phyloP scores from a whole-genome alignment of 2,797 vertebrate genomes.

The Caiman crocodilus region DNA sequence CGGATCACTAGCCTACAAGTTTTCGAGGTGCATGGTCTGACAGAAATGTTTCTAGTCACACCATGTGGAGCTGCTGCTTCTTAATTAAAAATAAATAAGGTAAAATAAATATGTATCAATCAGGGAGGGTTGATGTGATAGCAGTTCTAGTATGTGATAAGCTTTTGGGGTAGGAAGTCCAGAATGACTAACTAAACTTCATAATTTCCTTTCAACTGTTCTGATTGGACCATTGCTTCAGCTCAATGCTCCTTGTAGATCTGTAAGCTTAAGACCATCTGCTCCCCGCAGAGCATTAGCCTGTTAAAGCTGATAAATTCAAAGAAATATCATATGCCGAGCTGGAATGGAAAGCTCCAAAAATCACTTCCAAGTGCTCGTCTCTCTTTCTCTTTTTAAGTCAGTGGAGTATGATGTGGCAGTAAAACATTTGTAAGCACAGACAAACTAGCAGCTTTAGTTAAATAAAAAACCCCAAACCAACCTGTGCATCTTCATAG shows the following conservation, averaged over 20 bases:
- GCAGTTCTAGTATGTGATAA: not conserved
- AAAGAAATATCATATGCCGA: conserved; percentile 48
- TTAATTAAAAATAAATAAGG: conserved; percentile 23
- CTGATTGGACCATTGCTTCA: conserved; percentile 36
- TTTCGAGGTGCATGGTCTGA: conserved; percentile 36
- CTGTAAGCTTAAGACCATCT: conserved; percentile 58
- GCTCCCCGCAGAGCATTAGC: conserved; percentile 53
- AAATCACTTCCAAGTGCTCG: conserved; percentile 50
- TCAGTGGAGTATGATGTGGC: conserved; percentile 23
- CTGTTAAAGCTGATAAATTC: conserved; percentile 38
- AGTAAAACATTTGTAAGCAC: not conserved
- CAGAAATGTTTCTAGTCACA: conserved; percentile 24
- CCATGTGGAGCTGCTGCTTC: not conserved
- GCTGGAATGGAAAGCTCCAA: conserved; percentile 47
- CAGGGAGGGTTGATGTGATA: not conserved
- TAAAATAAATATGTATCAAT: not conserved
- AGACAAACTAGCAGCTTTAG: conserved; percentile 18
- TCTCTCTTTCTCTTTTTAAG: conserved; percentile 29
- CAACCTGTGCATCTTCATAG: conserved; percentile 96
- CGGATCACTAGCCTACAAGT: conserved; percentile 32
- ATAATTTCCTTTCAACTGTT: conserved; percentile 23
- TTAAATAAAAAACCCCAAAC: conserved; percentile 51
- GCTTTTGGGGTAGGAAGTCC: conserved; percentile 8
- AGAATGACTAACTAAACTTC: conserved; percentile 28
- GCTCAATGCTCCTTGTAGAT: not conserved